Base-by-base conservation (phyloP, 2,113 vertebrate genomes). In the Acinonyx jubatus region DNA sequence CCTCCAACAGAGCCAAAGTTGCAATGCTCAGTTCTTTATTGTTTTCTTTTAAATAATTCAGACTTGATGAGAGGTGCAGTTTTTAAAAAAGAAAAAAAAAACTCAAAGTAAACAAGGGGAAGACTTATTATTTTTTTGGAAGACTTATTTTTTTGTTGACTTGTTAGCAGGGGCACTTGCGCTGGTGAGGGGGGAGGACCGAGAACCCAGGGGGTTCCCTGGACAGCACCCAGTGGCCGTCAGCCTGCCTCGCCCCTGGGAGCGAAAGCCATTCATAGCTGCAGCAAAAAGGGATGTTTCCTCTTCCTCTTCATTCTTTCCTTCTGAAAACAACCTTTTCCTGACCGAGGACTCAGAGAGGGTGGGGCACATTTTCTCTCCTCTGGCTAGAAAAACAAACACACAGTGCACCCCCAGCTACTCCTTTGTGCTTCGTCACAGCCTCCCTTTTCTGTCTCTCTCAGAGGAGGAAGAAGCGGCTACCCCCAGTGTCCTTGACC, bases 11-110 rank as follows among this genome's bases (percentile, higher is more conserved):
- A 86, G 78, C 55, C 93, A 68, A 91, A 82, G 93, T 25, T 12
- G 13, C 85, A 80, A 83, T 7, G 63, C 18, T 96, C 88, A 18
- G 52, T 82, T 91, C 88, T 69, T 86, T 91, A 25, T 36, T 85
- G 19, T 86, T 93, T 96, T 81, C 84, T 95, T 93, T 76, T 80
- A 69, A 87, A 87, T 96, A 93, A 97, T 91, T 76, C 48, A 85
- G 89, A 52, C 27, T 91, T 83, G 41, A 85, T 84, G 95, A 97
- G 84, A 74, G 57, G 29, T 48, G 33, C 48, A 86, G 36, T 92
- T 92, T 87, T 27, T 0, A 1, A 23, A 8, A 0, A 0, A 21
- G 10, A 5, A 12, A 19, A 25, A 25, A n/a, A 31, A 2, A 33
- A 57, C 74, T 96, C 50, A 27, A 45, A 84, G 65, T 57, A 79